Percentiles rank a stretch among this genome's conserved stretches.
These are phyloP conservation scores for Pseudachorutes palmiensis DNA, from an alignment of 1,140 invertebrate genomes.

Conservation along the genomic window DNA sequence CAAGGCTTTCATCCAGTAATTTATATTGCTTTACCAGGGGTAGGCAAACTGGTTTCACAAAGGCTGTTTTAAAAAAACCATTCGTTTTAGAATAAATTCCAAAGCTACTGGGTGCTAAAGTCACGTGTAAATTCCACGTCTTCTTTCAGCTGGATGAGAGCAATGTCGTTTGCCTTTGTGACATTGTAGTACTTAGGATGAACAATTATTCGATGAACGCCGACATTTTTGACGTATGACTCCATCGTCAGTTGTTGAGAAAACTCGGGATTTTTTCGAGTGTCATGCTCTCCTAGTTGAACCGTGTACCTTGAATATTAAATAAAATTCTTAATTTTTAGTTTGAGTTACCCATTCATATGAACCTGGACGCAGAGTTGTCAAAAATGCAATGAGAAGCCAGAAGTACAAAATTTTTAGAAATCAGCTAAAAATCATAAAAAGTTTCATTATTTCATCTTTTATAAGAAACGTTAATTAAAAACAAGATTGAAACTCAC, in stretches of 20 bases:
- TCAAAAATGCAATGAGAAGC: slow-evolving; percentile 28
- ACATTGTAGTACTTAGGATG: slow-evolving; percentile 46
- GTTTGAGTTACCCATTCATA: too few species aligned
- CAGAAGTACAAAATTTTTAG: slow-evolving; percentile 24
- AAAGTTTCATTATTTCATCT: too few species aligned
- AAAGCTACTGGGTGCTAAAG: neutral
- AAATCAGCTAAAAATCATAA: neutral
- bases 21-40: slow-evolving; percentile 13
- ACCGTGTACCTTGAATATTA: slow-evolving; percentile 24
- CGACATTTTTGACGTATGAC: neutral
- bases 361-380: too few species aligned
- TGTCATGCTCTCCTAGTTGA: slow-evolving; percentile 34
- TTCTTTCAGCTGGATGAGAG: slow-evolving; percentile 49
- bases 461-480: neutral
- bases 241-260: slow-evolving; percentile 36
- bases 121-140: slow-evolving; percentile 45
- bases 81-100: slow-evolving; percentile 1
- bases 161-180: slow-evolving; percentile 53
- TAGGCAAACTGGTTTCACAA: slow-evolving; percentile 18
- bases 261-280: slow-evolving; percentile 22
- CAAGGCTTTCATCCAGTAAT: neutral
- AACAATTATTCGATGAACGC: slow-evolving; percentile 3
- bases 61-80: slow-evolving; percentile 4
- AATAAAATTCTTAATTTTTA: too few species aligned
- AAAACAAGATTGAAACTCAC: slow-evolving; percentile 2